Evolutionary conservation across 2,888 invertebrate genomes (phyloP), one percentile per base, ranked within the genome.

Genomic region (Buathra laborator): DNA sequence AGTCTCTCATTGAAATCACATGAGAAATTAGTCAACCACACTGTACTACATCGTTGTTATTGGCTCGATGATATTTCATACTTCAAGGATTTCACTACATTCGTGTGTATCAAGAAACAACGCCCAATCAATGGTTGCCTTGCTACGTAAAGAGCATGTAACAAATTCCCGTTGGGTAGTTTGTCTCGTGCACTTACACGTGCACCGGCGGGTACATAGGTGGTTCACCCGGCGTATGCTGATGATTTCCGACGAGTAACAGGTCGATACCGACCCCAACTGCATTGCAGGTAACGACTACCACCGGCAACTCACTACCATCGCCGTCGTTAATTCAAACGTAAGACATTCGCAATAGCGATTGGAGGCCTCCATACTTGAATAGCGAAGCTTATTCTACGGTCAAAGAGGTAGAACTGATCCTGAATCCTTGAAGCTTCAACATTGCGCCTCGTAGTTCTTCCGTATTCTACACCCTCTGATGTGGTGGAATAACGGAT

Each of bases 211-310:
- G 68, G 43, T 62, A 32, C 62, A 32, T 62, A 32, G 62, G 62
- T 62, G 32, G 83, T 88, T 90, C 87, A 90, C 90, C 90, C 90
- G 90, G 87, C 86, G 87, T 88, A 88, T 89, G 89, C 89, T 89
- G 89, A 91, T 91, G 89, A 90, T 91, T 91, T 88, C 87, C 71
- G 71, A 68, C 88, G 89, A 90, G 88, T 87, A 91, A 89, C 91
- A 90, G 92, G 90, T 92, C 92, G 92, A 92, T 92, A 91, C 88
- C 83, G 86, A 88, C 86, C 88, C 86, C 89, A 89, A 90, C 92
- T 92, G 92, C 92, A 92, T 89, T 92, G 92, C 92, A 92, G 92
- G 88, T 90, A 88, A 86, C 88, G 87, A 81, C 86, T 78, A 84
- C 87, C 80, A 87, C 84, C 82, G 86, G 14, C 48, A 29, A 80